Percentiles rank a stretch among this genome's conserved stretches.
These are phyloP conservation scores for Holacanthella duospinosa DNA, from an alignment of 2,888 invertebrate species.

Conservation along the genomic window DNA sequence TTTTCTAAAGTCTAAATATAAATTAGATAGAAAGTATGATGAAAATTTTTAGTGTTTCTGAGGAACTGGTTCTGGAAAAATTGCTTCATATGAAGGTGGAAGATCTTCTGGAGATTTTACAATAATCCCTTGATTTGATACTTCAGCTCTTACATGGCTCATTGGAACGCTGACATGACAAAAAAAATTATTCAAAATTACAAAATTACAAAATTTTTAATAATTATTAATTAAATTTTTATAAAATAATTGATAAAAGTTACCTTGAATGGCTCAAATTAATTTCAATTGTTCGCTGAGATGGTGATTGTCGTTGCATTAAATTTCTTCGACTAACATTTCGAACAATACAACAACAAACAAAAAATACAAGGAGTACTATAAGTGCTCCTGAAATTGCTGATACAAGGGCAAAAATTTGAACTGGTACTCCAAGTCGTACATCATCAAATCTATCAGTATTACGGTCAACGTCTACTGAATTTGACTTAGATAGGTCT, in stretches of 20 bases:
- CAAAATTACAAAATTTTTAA: not conserved
- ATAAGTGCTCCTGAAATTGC: constrained; percentile 3
- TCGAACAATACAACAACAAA: constrained; percentile 10
- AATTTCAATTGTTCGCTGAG: not conserved
- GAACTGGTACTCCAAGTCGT: constrained; percentile 5
- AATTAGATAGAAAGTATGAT: too few species aligned
- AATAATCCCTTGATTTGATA: constrained; percentile 1
- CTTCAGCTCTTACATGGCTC: not conserved
- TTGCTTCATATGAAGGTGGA: constrained; percentile 32
- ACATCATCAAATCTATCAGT: not conserved
- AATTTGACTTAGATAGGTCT: not conserved
- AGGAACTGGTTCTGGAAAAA: constrained; percentile 20
- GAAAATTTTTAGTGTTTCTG: constrained; percentile 2
- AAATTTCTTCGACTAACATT: constrained; percentile 1
- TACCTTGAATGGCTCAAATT: constrained; percentile 4
- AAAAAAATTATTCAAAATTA: not conserved
- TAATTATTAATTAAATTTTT: not conserved
- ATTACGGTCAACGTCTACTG: not conserved
- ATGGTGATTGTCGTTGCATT: not conserved
- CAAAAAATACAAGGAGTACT: constrained; percentile 4
- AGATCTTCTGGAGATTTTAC: constrained; percentile 23
- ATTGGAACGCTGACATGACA: not conserved
- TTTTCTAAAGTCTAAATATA: too few species aligned
- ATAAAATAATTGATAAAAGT: too few species aligned
- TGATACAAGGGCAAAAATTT: constrained; percentile 8